A percentile compares a stretch with the other conserved stretches of the same genome.
Evolutionary conservation across 1,140 invertebrate genomes (phyloP).

Genomic region (Propsilocerus akamusi): DNA sequence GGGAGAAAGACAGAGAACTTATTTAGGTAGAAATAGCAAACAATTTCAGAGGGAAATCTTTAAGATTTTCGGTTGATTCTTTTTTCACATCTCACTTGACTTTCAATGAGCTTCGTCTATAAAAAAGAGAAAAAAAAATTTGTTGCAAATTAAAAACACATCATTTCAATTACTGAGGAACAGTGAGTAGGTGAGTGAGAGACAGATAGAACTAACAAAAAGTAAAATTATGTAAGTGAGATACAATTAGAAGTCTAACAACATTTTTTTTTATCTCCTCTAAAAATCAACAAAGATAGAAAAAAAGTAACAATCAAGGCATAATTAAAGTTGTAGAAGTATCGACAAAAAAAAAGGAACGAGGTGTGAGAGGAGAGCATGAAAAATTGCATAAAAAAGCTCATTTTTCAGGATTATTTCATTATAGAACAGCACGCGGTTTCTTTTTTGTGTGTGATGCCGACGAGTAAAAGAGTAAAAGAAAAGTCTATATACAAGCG

Average conservation of each 20-base stretch:
- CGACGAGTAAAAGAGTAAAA: no score
- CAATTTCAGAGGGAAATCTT: no score
- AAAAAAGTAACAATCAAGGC: neutral
- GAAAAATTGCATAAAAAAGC: conserved; percentile 2
- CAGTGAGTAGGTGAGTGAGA: neutral
- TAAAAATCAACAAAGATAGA: conserved; percentile 1
- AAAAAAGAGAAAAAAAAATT: conserved; percentile 1
- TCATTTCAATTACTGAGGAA: neutral
- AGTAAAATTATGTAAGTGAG: neutral
- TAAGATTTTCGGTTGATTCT: neutral
- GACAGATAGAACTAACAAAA: neutral
- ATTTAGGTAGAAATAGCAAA: no score
- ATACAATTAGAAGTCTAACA: no score
- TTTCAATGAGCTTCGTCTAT: conserved; percentile 2
- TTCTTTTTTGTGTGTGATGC: no score
- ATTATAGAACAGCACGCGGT: no score
- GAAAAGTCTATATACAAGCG: neutral
- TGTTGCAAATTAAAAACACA: neutral
- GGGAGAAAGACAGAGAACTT: no score
- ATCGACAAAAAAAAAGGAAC: neutral
- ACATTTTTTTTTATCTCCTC: no score
- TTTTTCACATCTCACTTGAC: conserved; percentile 1
- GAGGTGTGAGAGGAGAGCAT: neutral
- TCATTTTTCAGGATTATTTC: neutral
- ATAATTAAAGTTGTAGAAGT: neutral